Evolutionary conservation across 1,140 invertebrate genomes (phyloP), one percentile per base, ranked within the genome.

Genomic region (Ridgeia piscesae): DNA sequence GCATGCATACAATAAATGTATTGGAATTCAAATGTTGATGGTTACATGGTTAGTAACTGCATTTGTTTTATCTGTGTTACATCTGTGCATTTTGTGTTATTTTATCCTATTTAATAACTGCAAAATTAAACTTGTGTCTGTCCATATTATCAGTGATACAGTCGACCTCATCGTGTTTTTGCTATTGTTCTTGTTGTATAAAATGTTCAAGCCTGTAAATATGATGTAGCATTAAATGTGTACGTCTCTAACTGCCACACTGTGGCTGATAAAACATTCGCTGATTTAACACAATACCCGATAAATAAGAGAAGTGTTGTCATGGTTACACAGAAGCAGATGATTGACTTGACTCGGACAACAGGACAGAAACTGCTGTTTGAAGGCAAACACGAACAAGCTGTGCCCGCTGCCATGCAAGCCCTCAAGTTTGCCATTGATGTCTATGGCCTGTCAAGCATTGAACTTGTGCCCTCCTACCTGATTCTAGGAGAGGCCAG

Each of bases 391-490:
- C 95, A 96, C 94, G 95, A 96, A 90, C 94, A 96, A 92, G 95
- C 96, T 1, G 94, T 96, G 21, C 95, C 96, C 89, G 95, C 96
- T 42, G 96, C 96, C 21, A 95, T 96, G 94, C 95, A 96, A 94
- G 96, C 95, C 17, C 92, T 96, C 1, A 94, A 95, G 92, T 95
- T 96, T 94, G 94, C 95, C 92, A 95, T 96, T 92, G 95, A 96
- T 92, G 94, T 96, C 0, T 94, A 95, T 94, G 96, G 95, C 34
- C 93, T 95, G 6, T 94, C 95, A 31, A 96, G 95, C 92, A 96
- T 96, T 92, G 95, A 96, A 93, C 94, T 96, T 0, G 95, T 96
- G 11, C 95, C 95, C 11, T 95, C 96, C n/a, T 96, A 96, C 94
- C 94, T 96, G 27, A 96, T 96, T 27, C 94, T 96, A 11, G 95